Percentiles rank a stretch among this genome's conserved stretches.
These are phyloP conservation scores for Chamaea fasciata DNA, from an alignment of 2,113 vertebrate genomes.

Conservation along the genomic window DNA sequence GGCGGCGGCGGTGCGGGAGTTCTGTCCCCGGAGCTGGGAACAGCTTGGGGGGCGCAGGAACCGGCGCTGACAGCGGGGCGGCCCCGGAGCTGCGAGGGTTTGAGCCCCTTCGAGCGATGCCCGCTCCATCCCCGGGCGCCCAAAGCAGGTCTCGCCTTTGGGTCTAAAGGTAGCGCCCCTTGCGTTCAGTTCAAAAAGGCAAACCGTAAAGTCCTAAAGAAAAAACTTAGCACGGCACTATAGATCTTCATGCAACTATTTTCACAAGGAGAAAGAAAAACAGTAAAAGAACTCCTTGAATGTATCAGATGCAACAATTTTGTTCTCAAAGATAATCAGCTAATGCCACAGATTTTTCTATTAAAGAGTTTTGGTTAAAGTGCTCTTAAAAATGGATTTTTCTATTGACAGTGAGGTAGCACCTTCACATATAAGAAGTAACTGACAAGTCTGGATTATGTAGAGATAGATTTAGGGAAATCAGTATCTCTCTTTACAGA, in stretches of 20 bases:
- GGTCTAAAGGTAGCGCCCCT: rapidly evolving
- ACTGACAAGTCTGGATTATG: neutral
- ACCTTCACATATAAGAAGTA: neutral
- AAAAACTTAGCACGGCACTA: rapidly evolving
- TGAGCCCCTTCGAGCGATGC: neutral
- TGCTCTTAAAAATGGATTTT: neutral
- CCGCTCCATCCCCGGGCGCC: rapidly evolving
- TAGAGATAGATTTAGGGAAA: neutral
- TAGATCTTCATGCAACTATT: rapidly evolving
- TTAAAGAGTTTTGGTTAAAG: neutral
- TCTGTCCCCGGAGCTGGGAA: too few species aligned
- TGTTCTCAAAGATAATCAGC: neutral
- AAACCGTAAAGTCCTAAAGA: rapidly evolving
- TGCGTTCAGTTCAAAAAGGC: neutral
- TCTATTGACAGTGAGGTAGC: neutral
- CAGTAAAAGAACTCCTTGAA: neutral
- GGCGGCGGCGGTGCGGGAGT: rapidly evolving
- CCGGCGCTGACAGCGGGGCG: neutral
- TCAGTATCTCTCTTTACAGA: neutral
- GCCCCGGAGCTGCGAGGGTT: neutral
- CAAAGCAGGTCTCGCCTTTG: rapidly evolving
- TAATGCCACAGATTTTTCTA: neutral
- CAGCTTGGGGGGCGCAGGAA: neutral
- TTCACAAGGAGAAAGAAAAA: neutral
- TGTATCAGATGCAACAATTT: neutral